These are phyloP conservation scores for Gopherus flavomarginatus DNA, from an alignment of 2,113 vertebrate genomes.

Conservation along the genomic window DNA sequence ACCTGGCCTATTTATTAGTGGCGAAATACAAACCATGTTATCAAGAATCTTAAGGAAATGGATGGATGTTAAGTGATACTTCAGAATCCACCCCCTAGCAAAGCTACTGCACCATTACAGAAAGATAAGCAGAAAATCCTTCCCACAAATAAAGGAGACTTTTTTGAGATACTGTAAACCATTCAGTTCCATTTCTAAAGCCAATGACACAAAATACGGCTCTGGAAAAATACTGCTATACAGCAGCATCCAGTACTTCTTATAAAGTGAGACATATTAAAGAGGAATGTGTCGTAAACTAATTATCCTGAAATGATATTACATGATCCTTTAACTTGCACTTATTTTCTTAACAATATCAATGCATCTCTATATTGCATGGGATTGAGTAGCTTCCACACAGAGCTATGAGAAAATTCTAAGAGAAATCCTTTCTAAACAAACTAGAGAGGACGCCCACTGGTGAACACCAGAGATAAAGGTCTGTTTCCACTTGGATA, in stretches of 20 bases:
- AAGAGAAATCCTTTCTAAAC: neutral
- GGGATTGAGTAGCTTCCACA: neutral
- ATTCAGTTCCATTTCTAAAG: neutral
- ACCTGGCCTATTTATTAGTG: slow-evolving; percentile 68
- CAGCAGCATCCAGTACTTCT: fast-evolving
- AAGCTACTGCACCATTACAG: slow-evolving; percentile 58
- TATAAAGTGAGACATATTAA: neutral
- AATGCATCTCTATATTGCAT: neutral
- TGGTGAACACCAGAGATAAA: neutral
- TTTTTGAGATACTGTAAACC: slow-evolving; percentile 24
- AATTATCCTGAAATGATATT: neutral
- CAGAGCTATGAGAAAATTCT: neutral
- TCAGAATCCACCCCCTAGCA: slow-evolving; percentile 74
- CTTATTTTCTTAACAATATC: neutral
- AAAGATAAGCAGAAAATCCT: slow-evolving; percentile 78
- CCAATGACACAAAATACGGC: neutral
- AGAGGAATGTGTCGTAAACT: neutral
- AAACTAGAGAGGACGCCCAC: neutral
- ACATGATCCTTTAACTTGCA: neutral
- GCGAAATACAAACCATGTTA: slow-evolving; percentile 72
- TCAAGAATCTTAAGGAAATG: slow-evolving; percentile 79
- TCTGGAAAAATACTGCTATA: neutral
- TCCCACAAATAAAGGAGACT: slow-evolving; percentile 51
- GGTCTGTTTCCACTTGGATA: neutral
- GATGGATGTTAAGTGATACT: slow-evolving; percentile 78